A percentile compares a stretch with the other conserved stretches of the same genome.
These are phyloP conservation scores for Exaiptasia diaphana DNA, from an alignment of 64 coral and sea anemone genomes.

Conservation along the genomic window DNA sequence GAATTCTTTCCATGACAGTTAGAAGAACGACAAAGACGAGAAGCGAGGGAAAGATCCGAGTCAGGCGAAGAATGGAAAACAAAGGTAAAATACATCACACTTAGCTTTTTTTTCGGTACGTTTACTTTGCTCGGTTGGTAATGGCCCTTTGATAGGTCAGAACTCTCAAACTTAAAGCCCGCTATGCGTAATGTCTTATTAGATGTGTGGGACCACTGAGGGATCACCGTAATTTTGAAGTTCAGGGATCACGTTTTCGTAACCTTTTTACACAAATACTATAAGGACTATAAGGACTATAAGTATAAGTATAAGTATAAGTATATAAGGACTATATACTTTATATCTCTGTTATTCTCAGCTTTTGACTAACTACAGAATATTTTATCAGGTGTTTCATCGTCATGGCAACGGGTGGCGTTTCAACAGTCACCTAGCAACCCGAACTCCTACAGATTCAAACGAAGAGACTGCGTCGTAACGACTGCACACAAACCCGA, in stretches of 20 bases:
- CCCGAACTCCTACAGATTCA: too few relatives aligned
- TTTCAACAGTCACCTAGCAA: slow-evolving; percentile 78
- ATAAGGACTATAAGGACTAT: background rate
- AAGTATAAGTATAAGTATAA: too few relatives aligned
- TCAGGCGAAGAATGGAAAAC: slow-evolving; percentile 75
- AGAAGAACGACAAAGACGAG: slow-evolving; percentile 82
- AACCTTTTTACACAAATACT: background rate
- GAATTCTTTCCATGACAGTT: slow-evolving; percentile 26
- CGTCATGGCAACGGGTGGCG: slow-evolving; percentile 77
- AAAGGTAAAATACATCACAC: slow-evolving; percentile 25
- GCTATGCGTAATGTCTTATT: background rate
- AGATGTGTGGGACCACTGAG: background rate
- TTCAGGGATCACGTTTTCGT: background rate
- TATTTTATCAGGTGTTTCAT: slow-evolving; percentile 68
- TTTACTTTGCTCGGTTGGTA: background rate
- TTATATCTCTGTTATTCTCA: background rate
- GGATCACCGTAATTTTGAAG: background rate
- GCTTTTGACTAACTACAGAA: too few relatives aligned
- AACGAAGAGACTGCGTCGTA: too few relatives aligned
- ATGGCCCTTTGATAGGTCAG: background rate
- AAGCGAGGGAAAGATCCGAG: slow-evolving; percentile 78
- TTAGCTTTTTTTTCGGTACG: background rate
- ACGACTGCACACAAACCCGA: too few relatives aligned
- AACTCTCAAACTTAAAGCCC: background rate
- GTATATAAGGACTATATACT: background rate